These are phyloP conservation scores for Odontocolon sp. DNA, from an alignment of 2,888 invertebrate genomes.

Conservation along the genomic window DNA sequence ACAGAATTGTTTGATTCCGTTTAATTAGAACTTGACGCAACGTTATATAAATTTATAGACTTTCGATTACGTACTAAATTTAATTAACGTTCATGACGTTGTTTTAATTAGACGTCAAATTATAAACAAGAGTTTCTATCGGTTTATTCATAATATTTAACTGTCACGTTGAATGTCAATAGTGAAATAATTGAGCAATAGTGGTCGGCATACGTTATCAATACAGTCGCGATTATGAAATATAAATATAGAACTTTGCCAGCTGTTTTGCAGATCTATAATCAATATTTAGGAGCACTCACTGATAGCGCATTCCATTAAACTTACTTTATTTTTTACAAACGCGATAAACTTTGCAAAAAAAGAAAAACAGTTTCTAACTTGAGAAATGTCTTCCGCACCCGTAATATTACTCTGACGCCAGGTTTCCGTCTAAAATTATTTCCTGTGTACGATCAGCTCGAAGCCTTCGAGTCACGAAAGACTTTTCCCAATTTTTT, in stretches of 20 bases:
- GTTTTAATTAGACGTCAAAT: background rate
- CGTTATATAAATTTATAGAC: too few species aligned
- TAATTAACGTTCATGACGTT: background rate
- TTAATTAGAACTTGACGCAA: too few species aligned
- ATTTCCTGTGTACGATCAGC: background rate
- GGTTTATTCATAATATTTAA: background rate
- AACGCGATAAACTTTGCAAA: too few species aligned
- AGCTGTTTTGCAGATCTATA: too few species aligned
- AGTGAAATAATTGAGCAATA: too few species aligned
- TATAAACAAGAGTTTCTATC: background rate
- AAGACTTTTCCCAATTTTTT: conserved; percentile 2
- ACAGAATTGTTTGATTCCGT: too few species aligned
- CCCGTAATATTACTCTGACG: background rate
- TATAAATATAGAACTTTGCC: background rate
- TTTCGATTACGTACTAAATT: too few species aligned
- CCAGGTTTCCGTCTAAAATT: background rate
- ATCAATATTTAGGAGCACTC: too few species aligned
- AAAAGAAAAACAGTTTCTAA: background rate
- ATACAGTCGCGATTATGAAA: background rate
- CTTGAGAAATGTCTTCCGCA: background rate
- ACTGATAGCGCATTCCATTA: too few species aligned
- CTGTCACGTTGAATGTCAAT: background rate
- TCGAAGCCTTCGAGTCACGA: background rate
- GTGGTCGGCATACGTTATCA: too few species aligned
- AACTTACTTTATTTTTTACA: too few species aligned